Base-by-base conservation (phyloP, 2,888 invertebrate species). In the Catocala nupta region DNA sequence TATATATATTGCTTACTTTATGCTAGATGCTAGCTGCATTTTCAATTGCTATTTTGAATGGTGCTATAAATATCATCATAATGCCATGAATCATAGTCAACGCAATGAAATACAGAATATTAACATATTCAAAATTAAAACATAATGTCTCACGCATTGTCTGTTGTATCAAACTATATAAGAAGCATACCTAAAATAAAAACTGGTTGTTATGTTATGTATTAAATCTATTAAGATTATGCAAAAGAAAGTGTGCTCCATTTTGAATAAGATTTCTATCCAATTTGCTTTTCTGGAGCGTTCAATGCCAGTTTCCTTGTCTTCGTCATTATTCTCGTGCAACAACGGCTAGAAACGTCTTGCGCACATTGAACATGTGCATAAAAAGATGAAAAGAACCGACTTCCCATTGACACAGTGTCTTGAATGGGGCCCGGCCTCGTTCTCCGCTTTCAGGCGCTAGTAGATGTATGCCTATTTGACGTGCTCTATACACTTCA, bases 341-440 rank as follows among this genome's bases (percentile, higher is more conserved):
- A 51, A 71, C 72, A 71, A 70, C 66, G 59, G 65, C 70, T 68
- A 73, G 75, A 81, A 82, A 79, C 80, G 81, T 82, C 79, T 83
- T 81, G 81, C 78, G 80, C 78, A 77, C 80, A 75, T 78, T 77
- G 78, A 83, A 81, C 78, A 81, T 80, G 77, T 80, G 81, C 80
- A 83, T 80, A 85, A 77, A 84, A 82, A 85, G 82, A 85, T 90
- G 86, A 90, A 90, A 88, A 90, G 90, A 82, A 75, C 81, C 83
- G 77, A 75, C 85, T 82, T 73, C 82, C 85, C 90, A 90, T 88
- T 89, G 90, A 91, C 88, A 85, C 81, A 83, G 84, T 84, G 86
- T 84, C 81, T 85, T 90, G 89, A 91, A 92, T 87, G 86, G 85
- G 85, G 77, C 80, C 70, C 86, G 90, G 85, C 90, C 91, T 90